Evolutionary conservation across 2,113 vertebrate species (phyloP).

Genomic region (Oreochromis niloticus): DNA sequence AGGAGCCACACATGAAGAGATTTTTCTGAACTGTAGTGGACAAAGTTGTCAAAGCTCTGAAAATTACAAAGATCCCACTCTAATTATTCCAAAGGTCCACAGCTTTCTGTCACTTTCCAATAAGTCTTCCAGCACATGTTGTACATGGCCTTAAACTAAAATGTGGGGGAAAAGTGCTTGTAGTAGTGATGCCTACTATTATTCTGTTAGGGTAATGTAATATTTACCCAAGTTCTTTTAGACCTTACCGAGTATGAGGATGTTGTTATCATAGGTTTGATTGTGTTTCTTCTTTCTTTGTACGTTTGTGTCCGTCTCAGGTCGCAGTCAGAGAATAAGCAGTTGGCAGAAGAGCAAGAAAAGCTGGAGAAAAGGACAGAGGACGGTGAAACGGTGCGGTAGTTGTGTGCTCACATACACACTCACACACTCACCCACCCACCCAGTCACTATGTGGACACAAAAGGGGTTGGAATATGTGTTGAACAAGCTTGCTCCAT

Average conservation of each 20-base stretch:
- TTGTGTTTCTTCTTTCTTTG: not conserved
- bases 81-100: not conserved
- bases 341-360: constrained; percentile 33
- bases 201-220: not conserved
- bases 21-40: not conserved
- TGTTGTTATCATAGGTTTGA: not conserved
- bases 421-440: not conserved
- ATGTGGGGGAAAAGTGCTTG: not conserved
- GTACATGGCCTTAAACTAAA: not conserved
- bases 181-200: not conserved
- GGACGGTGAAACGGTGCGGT: constrained; percentile 31
- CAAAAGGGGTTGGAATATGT: constrained; percentile 5
- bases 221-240: not conserved
- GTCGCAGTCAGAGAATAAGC: constrained; percentile 42
- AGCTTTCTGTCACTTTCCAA: not conserved
- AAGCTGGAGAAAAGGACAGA: constrained; percentile 37
- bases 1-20: not conserved
- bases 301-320: constrained; percentile 19
- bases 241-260: not conserved
- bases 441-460: not conserved
- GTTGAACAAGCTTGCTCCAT: constrained; percentile 34
- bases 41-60: not conserved
- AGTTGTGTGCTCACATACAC: not conserved
- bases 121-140: not conserved
- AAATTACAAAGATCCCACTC: not conserved